Evolutionary conservation across 1,140 invertebrate genomes (phyloP), one percentile per base, ranked within the genome.

Genomic region (Drosophila prosaltans): DNA sequence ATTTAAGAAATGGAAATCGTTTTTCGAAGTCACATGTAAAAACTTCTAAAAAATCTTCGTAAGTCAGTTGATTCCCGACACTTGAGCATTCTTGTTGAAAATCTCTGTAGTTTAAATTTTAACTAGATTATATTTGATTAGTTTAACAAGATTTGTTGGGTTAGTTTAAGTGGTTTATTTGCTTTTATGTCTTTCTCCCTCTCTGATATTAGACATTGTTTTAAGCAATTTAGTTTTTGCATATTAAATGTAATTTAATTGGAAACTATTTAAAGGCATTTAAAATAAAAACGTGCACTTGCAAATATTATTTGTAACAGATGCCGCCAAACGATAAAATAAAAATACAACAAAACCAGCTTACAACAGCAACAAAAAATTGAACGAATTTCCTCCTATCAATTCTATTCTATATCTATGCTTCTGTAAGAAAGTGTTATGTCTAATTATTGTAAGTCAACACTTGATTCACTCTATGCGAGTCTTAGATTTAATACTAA

Each of bases 391-490:
- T 16, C 16, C 16, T 16, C 16, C 24, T 26, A 51, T 9, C 45
- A 26, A 26, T 10, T 26, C 21, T 2, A 57, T 36, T 36, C 6
- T 59, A 36, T 48, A 55, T 51, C 24, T 24, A 28, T 48, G 61
- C 26, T 39, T 58, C 65, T 59, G 16, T 64, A 32, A 41, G 62
- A 59, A 55, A 40, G 43, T 83, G 81, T 70, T 65, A 80, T 59
- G 69, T 65, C 66, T 76, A 88, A 88, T 88, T 76, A 77, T 76
- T 86, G 65, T 45, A 66, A 88, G 69, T 86, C 82, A 88, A 80
- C 80, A 88, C 80, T 88, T 73, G 69, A 78, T 62, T 74, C 9
- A 40, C 39, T 40, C 39, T 30, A 48, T 57, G 41, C 79, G 71
- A 86, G 82, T 86, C 86, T 86, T 86, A 86, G 55, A 63, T 58